A percentile compares a stretch with the other conserved stretches of the same genome.
phyloP scores from a whole-genome alignment of 2,113 vertebrate species.

The Oenanthe oenanthe region DNA sequence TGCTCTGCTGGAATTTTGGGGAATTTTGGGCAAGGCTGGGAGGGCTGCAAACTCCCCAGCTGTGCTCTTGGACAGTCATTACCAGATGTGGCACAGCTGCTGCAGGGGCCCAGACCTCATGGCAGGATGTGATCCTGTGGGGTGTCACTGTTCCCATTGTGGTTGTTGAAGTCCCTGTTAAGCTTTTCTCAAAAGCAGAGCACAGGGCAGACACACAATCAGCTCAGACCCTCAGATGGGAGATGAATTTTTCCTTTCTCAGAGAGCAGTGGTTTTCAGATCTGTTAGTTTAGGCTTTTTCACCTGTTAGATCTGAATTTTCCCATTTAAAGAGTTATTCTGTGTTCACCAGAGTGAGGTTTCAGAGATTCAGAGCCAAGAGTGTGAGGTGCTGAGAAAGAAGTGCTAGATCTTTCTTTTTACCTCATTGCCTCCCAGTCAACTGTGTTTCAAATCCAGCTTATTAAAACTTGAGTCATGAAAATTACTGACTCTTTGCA shows the following conservation, averaged over 20 bases:
- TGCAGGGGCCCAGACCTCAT: rapidly evolving
- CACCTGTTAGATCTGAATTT: background rate
- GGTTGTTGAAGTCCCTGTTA: background rate
- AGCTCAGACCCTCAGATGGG: rapidly evolving
- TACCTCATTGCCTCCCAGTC: background rate
- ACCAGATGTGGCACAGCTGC: background rate
- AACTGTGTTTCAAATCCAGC: background rate
- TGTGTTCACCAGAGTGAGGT: background rate
- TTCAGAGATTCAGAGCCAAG: background rate
- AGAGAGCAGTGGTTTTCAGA: background rate
- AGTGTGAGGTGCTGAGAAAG: background rate
- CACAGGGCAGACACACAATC: background rate
- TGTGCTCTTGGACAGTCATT: background rate
- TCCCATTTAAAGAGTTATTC: background rate
- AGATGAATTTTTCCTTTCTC: background rate
- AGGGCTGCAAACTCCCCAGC: rapidly evolving
- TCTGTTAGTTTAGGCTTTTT: background rate
- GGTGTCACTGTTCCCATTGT: rapidly evolving
- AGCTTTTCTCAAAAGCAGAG: background rate
- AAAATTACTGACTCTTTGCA: background rate
- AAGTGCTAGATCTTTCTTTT: background rate
- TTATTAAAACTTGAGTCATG: slow-evolving; percentile 6
- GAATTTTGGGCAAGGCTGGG: rapidly evolving
- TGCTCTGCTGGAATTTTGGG: background rate
- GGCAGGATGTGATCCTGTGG: background rate